Evolutionary conservation across 2,113 vertebrate species (phyloP), one percentile per base, ranked within the genome.

Genomic region (Clarias magur): DNA sequence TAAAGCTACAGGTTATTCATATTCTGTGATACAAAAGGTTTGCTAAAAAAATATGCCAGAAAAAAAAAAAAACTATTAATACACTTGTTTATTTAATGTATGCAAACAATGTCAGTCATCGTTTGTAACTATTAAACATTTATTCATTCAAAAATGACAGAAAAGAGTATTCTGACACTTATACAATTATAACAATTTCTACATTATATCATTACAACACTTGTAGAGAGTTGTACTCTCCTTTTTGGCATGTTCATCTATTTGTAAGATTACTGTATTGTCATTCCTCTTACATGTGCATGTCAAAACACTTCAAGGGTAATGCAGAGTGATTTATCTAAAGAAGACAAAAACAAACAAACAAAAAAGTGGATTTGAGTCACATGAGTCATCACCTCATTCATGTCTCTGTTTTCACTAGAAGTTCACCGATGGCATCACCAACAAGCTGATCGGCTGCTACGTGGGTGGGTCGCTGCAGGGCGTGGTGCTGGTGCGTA

Each of bases 401-500:
- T 57, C 21, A 67, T 78, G 6, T 80, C 62, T 25, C 17, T n/a
- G 48, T 83, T 38, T 83, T 91, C 84, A 8, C 92, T 48, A 99
- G 98, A 93, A 96, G 17, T 99, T 99, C 92, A 99, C 98, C 0
- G 98, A 99, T 59, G 98, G 98, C 9, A 99, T 99, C 87, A 99
- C 98, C 89, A 99, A 99, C 86, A 99, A 99, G 86, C 93, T 99
- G 87, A 96, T 99, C 72, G 97, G 97, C 91, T 99, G 98, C 93
- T 99, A 98, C 0, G 92, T 97, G 88, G 97, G 96, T 0, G 85
- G 96, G 1, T 83, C 91, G 65, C 95, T 96, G 93, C 94, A 98
- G 2, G 97, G 99, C 27, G 97, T 99, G 0, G 97, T 99, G 65
- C 94, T 99, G 80, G 97, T 99, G 56, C 95, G 98, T 59, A 97